phyloP scores from a whole-genome alignment of 2,888 invertebrate species.

The Leptopilina syphax region DNA sequence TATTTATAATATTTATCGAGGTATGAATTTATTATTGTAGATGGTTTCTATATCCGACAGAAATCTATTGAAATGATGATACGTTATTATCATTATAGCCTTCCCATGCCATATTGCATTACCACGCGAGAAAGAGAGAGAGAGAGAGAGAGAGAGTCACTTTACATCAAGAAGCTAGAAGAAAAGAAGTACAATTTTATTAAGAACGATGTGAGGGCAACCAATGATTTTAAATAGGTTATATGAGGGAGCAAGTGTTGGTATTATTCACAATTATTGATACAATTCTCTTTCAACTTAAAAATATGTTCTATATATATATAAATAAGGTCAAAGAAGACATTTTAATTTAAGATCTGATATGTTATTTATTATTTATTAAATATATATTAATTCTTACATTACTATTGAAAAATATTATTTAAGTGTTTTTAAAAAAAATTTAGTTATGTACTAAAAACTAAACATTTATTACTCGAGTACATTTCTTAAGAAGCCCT shows the following conservation, averaged over 20 bases:
- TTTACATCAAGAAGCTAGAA: constrained; percentile 17
- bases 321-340: background rate
- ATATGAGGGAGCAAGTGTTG: constrained; percentile 17
- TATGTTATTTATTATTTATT: background rate
- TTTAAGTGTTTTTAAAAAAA: too few species aligned
- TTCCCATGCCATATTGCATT: constrained; percentile 21
- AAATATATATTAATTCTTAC: constrained; percentile 10
- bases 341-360: background rate
- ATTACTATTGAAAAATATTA: too few species aligned
- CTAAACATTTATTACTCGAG: too few species aligned
- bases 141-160: background rate
- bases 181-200: constrained; percentile 38
- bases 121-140: background rate
- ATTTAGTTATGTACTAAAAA: too few species aligned
- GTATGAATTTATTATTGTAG: constrained; percentile 40
- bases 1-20: constrained; percentile 33
- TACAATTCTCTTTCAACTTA: background rate
- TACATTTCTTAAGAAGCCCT: too few species aligned
- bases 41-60: constrained; percentile 23
- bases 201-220: constrained; percentile 34
- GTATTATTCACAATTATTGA: constrained; percentile 31
- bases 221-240: constrained; percentile 27
- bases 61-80: constrained; percentile 38
- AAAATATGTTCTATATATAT: background rate
- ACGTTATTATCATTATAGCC: constrained; percentile 26